Evolutionary conservation across 2,797 vertebrate species (phyloP).

Genomic region (Ctenochaetus hawaiiensis): DNA sequence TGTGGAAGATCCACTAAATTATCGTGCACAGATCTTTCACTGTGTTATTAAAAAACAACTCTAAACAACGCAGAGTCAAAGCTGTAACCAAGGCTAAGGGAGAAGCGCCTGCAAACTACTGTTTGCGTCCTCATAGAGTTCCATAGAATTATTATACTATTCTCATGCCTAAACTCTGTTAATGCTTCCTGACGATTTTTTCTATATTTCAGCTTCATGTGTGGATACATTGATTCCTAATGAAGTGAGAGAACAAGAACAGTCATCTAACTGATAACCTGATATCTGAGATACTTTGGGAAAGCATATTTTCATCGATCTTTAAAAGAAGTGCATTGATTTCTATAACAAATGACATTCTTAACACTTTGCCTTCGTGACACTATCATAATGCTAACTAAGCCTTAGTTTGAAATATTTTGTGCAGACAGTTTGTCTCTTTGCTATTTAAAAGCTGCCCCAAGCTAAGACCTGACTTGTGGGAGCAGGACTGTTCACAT

Average conservation of each 20-base stretch:
- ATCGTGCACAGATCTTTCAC: neutral
- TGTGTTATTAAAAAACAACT: constrained; percentile 25
- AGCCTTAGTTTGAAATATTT: constrained; percentile 2
- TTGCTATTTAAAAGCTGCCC: neutral
- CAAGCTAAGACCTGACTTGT: neutral
- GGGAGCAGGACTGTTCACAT: neutral
- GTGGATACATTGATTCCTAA: neutral
- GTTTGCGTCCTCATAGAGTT: constrained; percentile 2
- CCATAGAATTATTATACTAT: neutral
- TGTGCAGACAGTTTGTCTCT: neutral
- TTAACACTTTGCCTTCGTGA: neutral
- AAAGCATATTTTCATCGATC: constrained; percentile 1
- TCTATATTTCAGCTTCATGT: neutral
- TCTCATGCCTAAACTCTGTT: neutral
- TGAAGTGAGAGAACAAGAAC: too few relatives aligned
- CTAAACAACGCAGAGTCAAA: constrained; percentile 8
- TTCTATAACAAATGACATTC: neutral
- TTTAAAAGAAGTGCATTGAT: constrained; percentile 11
- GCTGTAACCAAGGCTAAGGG: neutral
- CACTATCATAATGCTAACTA: neutral
- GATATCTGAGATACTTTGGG: neutral
- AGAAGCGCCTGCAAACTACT: neutral
- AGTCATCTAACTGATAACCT: neutral
- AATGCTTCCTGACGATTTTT: neutral
- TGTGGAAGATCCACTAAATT: constrained; percentile 7